Evolutionary conservation across 2,888 invertebrate species (phyloP).

Genomic region (Eupithecia dodoneata): DNA sequence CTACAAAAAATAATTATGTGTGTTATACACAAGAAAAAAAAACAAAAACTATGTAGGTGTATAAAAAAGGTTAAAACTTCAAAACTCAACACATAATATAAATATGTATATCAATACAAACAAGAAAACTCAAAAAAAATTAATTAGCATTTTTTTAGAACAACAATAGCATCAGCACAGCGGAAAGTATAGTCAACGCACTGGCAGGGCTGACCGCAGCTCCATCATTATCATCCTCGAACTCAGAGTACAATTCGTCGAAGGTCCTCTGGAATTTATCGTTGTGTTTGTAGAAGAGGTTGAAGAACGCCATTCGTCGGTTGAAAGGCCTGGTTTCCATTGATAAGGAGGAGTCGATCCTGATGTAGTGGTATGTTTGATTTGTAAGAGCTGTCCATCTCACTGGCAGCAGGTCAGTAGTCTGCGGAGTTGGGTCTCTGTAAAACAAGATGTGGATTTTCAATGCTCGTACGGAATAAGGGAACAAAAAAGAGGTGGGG

Average conservation of each 20-base stretch:
- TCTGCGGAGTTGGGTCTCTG: conserved; percentile 61
- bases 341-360: conserved; percentile 49
- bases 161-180: conserved; percentile 14
- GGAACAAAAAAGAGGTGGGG: background rate
- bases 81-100: too few relatives aligned
- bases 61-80: too few relatives aligned
- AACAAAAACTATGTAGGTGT: too few relatives aligned
- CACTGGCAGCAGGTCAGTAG: conserved; percentile 53
- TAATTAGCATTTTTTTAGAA: too few relatives aligned
- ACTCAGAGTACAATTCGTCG: conserved; percentile 26
- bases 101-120: too few relatives aligned
- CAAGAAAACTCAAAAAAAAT: too few relatives aligned
- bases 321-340: conserved; percentile 51
- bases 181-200: conserved; percentile 19
- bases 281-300: conserved; percentile 55
- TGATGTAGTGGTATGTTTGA: conserved; percentile 47
- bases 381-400: conserved; percentile 54
- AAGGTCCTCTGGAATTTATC: conserved; percentile 40
- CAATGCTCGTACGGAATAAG: background rate
- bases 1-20: too few relatives aligned
- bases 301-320: conserved; percentile 59
- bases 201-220: conserved; percentile 17
- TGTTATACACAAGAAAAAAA: too few relatives aligned
- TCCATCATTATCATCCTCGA: conserved; percentile 23
- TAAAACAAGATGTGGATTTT: conserved; percentile 24